phyloP scores from a whole-genome alignment of 2,797 vertebrate genomes.

The Sebastes matsubarae region DNA sequence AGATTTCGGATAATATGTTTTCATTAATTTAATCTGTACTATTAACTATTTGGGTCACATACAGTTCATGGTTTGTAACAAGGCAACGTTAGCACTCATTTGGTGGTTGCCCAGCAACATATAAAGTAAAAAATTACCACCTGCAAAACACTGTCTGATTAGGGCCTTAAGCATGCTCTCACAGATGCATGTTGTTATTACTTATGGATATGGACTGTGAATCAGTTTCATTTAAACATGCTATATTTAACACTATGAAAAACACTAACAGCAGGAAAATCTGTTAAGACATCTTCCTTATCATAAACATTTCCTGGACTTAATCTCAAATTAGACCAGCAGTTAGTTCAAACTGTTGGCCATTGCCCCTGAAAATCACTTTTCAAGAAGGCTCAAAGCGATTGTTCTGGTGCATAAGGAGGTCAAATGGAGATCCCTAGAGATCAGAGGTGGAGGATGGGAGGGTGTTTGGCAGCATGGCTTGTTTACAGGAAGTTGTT shows the following conservation, averaged over 20 bases:
- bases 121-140: fast-evolving
- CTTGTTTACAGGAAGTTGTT: slow-evolving; percentile 87
- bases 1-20: too few species aligned
- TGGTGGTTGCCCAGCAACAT: fast-evolving
- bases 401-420: slow-evolving; percentile 66
- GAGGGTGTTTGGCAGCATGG: slow-evolving; percentile 70
- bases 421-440: slow-evolving; percentile 72
- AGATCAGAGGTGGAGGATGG: slow-evolving; percentile 77
- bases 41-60: too few species aligned
- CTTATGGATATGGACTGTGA: neutral
- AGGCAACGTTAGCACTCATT: too few species aligned
- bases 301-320: slow-evolving; percentile 45
- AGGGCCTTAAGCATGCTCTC: neutral
- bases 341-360: slow-evolving; percentile 55
- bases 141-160: too few species aligned
- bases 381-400: slow-evolving; percentile 50
- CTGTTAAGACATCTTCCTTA: slow-evolving; percentile 6
- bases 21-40: too few species aligned
- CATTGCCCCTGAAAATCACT: slow-evolving; percentile 50
- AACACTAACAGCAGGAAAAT: neutral
- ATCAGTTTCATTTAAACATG: neutral
- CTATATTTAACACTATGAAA: slow-evolving; percentile 6
- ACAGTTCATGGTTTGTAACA: too few species aligned
- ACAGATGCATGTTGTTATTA: neutral
- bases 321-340: slow-evolving; percentile 48